Base-by-base conservation (phyloP, 2,797 vertebrate genomes). In the Spheniscus humboldti region DNA sequence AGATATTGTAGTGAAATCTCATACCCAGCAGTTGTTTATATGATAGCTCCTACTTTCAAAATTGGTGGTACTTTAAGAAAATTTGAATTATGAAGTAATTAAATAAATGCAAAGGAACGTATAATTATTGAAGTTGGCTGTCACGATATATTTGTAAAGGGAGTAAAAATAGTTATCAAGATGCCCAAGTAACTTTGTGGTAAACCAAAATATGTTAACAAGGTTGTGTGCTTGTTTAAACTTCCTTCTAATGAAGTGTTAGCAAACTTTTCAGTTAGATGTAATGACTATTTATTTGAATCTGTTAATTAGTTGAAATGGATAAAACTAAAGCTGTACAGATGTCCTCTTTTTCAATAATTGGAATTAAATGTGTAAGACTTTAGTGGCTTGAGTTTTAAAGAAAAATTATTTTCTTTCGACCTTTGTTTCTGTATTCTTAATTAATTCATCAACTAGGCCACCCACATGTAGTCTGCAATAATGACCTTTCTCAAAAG, bases 171-270 rank as follows among this genome's bases (percentile, higher is more conserved):
- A 97, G 94, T 96, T 97, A 86, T 96, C 12, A 25, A 85, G 86
- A 79, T 94, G 74, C 92, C 89, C 93, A 62, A 94, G 88, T 94
- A 96, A 95, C 95, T 95, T 96, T 97, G 96, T 97, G 96, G 96
- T 97, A 97, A 97, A 97, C 96, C 96, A 96, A 96, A 97, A 97
- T 98, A 96, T 94, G 91, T 97, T 98, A 97, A 95, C 95, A 98
- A 97, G 97, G 96, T 94, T 97, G 90, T 79, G 96, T 95, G 97
- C 91, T 97, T 97, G 90, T 98, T 98, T 97, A 97, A 97, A 97
- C 96, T 97, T 96, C 92, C 86, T 96, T 97, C 98, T 98, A 98
- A 98, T 98, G 97, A 98, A 98, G 96, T 98, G 97, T 97, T 97
- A 97, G 96, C 93, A 97, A 96, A 97, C 87, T 97, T 97, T 94